Evolutionary conservation across 2,888 invertebrate genomes (phyloP).

Genomic region (Girardia tigrina): DNA sequence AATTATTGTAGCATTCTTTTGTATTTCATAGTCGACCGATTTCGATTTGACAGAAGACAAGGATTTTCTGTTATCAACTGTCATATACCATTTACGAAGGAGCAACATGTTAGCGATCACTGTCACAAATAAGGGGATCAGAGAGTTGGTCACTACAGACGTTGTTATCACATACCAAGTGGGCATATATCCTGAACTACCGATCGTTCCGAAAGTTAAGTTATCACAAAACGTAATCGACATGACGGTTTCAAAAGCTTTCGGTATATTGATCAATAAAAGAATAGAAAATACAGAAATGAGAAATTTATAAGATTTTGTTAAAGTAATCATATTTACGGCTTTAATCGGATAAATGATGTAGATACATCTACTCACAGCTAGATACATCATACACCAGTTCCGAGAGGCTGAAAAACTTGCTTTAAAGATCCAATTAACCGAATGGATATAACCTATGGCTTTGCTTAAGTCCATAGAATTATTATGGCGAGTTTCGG

Average conservation of each 20-base stretch:
- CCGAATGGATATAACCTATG: not conserved
- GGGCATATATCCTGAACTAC: slow-evolving; percentile 17
- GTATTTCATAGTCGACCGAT: not conserved
- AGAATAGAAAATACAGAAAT: not conserved
- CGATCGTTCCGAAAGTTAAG: not conserved
- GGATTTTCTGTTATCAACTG: not conserved
- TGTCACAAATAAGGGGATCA: not conserved
- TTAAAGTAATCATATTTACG: not conserved
- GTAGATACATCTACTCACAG: slow-evolving; percentile 24
- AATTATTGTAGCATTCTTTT: not conserved
- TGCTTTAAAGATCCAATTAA: slow-evolving; percentile 29
- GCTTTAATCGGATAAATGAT: slow-evolving; percentile 15
- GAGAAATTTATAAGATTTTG: slow-evolving; percentile 5
- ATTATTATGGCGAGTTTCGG: not conserved
- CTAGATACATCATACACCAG: slow-evolving; percentile 25
- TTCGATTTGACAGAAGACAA: slow-evolving; percentile 1
- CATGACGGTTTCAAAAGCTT: not conserved
- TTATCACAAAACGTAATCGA: not conserved
- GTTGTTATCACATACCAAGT: not conserved
- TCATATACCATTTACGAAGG: slow-evolving; percentile 1
- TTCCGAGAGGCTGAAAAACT: slow-evolving; percentile 16
- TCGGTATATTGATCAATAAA: not conserved
- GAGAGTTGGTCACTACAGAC: not conserved
- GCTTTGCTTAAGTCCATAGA: not conserved
- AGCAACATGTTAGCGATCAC: not conserved